Percentiles rank a stretch among this genome's conserved stretches.
Conservation (phyloP, 1,140 invertebrate species). For the Schmidtea mediterranea region DNA sequence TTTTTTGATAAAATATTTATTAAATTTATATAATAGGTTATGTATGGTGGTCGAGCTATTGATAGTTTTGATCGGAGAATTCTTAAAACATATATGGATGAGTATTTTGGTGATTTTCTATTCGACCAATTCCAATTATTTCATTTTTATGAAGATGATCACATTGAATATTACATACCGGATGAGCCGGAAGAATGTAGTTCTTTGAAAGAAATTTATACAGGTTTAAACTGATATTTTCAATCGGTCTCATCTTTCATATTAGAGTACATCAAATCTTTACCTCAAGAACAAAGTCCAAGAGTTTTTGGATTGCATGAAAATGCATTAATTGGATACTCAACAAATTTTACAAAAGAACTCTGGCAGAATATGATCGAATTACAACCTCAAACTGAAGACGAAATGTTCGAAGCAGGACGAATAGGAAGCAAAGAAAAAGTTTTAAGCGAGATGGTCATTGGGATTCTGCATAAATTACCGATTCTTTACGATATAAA, state of each 20-base stretch:
- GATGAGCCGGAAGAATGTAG: not conserved
- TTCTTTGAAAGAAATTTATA: not conserved
- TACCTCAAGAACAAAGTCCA: slow-evolving; percentile 25
- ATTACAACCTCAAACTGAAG: slow-evolving; percentile 51
- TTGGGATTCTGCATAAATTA: not conserved
- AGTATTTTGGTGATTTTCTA: slow-evolving; percentile 70
- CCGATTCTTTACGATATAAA: not conserved
- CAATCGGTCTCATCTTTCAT: too few species aligned
- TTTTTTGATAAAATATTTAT: too few species aligned
- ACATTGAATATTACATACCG: slow-evolving; percentile 50
- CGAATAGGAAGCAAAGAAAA: not conserved
- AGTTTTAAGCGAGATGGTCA: not conserved
- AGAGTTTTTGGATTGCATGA: slow-evolving; percentile 27
- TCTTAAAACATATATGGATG: slow-evolving; percentile 57
- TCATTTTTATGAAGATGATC: slow-evolving; percentile 48
- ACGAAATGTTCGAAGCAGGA: not conserved
- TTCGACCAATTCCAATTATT: slow-evolving; percentile 63
- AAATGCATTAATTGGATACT: slow-evolving; percentile 28
- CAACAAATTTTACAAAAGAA: slow-evolving; percentile 37
- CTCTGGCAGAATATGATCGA: slow-evolving; percentile 57
- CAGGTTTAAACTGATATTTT: not conserved
- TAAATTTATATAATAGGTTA: too few species aligned
- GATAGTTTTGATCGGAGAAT: slow-evolving; percentile 59
- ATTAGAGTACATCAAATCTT: slow-evolving; percentile 19
- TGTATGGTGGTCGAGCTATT: slow-evolving; percentile 68